Evolutionary conservation across 2,113 vertebrate genomes (phyloP), one percentile per base, ranked within the genome.

Genomic region (Gadus macrocephalus): DNA sequence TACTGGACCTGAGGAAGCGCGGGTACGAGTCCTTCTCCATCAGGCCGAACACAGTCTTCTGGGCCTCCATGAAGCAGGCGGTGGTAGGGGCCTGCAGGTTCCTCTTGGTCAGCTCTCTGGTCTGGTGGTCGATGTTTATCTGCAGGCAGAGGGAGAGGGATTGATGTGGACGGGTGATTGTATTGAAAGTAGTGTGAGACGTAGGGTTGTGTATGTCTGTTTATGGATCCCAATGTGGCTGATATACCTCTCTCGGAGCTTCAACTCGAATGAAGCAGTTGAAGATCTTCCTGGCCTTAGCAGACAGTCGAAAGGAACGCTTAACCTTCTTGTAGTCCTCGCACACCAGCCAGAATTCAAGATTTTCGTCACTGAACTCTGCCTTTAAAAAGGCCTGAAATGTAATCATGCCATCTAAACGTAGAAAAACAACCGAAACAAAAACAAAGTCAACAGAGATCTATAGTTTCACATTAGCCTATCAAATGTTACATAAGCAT

Each of bases 21-120:
- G 93, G 93, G 62, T 95, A 96, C 0, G 94, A 96, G 85, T 96
- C 94, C 74, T 88, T 93, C 86, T 96, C 93, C 94, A 95, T 95
- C 2, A 96, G 88, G 62, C 81, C 81, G 5, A 92, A 95, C 28
- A 95, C 92, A 1, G 93, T 93, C 87, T 78, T 93, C 76, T 94
- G 95, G 61, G 94, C 94, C 61, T 94, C 94, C 19, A 93, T 90
- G 27, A 95, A 97, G 71, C 94, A 95, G 0, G 77, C 70, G 4
- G 65, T 56, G 19, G 89, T 91, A 27, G 94, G 90, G 9, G 91
- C 77, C 80, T 90, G 89, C 58, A 95, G 82, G 68, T 93, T 94
- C 67, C 69, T 77, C 67, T 78, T 76, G 83, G 95, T 90, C 0
- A 59, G 25, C 61, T 95, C 93, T 81, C 94, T 93, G 0, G 83